Base-by-base conservation (phyloP, 2,797 vertebrate genomes). In the Fundulus diaphanus region DNA sequence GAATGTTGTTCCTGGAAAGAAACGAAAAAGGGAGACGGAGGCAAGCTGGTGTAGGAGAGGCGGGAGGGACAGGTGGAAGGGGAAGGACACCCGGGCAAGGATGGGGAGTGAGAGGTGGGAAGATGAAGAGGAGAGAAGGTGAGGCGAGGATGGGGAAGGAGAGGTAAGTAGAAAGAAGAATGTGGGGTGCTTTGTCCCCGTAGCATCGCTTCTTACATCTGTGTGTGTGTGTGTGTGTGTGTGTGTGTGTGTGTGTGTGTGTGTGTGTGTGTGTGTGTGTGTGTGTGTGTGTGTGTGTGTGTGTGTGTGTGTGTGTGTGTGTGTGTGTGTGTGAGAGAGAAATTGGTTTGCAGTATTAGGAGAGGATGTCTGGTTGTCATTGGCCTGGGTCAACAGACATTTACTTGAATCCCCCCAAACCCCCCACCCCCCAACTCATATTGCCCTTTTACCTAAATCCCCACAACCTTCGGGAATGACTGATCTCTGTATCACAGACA, bases 1-100 rank as follows among this genome's bases (percentile, higher is more conserved):
- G 93, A 93, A 94, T 96, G 96, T 95, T 96, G 95, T 94, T 96
- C 95, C 93, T 86, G 77, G 67, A 40, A 83, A 93, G 90, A 89
- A 89, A 89, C n/a, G 84, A 87, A 85, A 85, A 86, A 88, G 89
- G 69, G 84, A 88, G 86, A 88, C 70, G 79, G 83, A 83, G 79
- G 81, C 78, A 69, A 88, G 80, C 16, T 35, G 0, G 70, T 15
- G 70, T 65, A 67, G 80, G 71, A 79, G 84, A 54, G 80, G 79
- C 33, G 70, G 73, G 56, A 65, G 68, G 85, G 77, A 81, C 71
- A 76, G 79, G 78, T 71, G 61, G 75, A 72, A 82, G 73, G 76
- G 79, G 78, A 71, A 80, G 74, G 77, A 80, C 40, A 74, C 65
- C 76, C 57, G 80, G 83, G 31, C 33, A 37, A 22, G 59, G 59